These are phyloP conservation scores for Hartigia nigra DNA, from an alignment of 2,888 invertebrate species.

Conservation along the genomic window DNA sequence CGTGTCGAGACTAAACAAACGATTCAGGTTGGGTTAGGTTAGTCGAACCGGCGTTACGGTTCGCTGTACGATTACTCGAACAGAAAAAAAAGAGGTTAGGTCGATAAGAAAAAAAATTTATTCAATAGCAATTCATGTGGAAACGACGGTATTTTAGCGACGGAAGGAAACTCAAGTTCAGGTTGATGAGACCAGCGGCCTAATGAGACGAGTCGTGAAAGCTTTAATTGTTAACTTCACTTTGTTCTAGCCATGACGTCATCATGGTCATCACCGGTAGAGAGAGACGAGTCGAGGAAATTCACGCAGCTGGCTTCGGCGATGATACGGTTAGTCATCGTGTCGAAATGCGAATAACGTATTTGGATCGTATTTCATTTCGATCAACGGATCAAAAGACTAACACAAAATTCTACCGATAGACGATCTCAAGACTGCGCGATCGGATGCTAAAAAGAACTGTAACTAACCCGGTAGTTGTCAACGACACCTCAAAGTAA, in stretches of 20 bases:
- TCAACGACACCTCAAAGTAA: neutral
- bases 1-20: neutral
- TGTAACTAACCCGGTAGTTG: neutral
- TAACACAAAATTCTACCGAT: neutral
- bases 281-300: neutral
- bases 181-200: neutral
- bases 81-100: neutral
- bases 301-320: neutral
- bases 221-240: neutral
- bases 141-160: neutral
- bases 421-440: neutral
- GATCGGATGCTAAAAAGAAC: neutral
- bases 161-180: neutral
- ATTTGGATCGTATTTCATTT: neutral
- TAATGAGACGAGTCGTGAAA: neutral
- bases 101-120: neutral
- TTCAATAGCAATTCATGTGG: neutral
- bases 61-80: neutral
- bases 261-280: slow-evolving; percentile 3
- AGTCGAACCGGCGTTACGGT: neutral
- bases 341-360: neutral
- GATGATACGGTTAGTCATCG: neutral
- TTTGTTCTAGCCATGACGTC: slow-evolving; percentile 9
- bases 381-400: too few species aligned
- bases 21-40: neutral